Conservation (phyloP, 2,888 invertebrate genomes). For the Drosophila gaucha region DNA sequence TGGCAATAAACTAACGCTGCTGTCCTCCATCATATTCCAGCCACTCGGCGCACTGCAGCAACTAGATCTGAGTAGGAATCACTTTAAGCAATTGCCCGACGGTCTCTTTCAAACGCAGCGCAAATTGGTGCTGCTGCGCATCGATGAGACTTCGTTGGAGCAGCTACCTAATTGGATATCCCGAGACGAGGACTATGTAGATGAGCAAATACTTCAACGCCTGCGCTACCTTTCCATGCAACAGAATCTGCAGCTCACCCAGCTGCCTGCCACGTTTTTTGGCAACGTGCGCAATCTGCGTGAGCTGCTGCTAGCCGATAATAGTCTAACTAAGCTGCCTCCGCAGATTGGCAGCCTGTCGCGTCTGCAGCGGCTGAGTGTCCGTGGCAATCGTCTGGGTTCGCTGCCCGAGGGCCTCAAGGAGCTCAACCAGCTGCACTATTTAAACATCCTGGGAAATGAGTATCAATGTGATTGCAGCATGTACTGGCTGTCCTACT, state of each 20-base stretch:
- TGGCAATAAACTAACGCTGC: slow-evolving; percentile 85
- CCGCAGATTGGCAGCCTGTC: slow-evolving; percentile 79
- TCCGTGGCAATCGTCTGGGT: slow-evolving; percentile 89
- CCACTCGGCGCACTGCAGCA: slow-evolving; percentile 85
- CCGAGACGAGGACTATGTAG: slow-evolving; percentile 85
- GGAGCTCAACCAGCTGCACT: slow-evolving; percentile 87
- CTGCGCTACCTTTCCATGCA: slow-evolving; percentile 87
- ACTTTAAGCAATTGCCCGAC: slow-evolving; percentile 86
- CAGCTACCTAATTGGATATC: slow-evolving; percentile 86
- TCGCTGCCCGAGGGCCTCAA: slow-evolving; percentile 90
- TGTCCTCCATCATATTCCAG: slow-evolving; percentile 85
- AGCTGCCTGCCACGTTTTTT: slow-evolving; percentile 88
- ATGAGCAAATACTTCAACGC: slow-evolving; percentile 86
- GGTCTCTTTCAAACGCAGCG: slow-evolving; percentile 88
- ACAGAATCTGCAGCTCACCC: slow-evolving; percentile 87
- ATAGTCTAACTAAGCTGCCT: slow-evolving; percentile 87
- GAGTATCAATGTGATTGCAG: slow-evolving; percentile 95
- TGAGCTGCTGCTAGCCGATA: slow-evolving; percentile 89
- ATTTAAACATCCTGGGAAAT: slow-evolving; percentile 90
- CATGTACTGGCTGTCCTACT: slow-evolving; percentile 90
- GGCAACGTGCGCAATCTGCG: slow-evolving; percentile 87
- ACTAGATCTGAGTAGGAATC: slow-evolving; percentile 87
- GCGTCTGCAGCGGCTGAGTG: slow-evolving; percentile 87
- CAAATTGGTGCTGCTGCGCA: slow-evolving; percentile 86
- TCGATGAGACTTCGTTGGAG: slow-evolving; percentile 89